Percentiles rank a stretch among this genome's conserved stretches.
These are phyloP conservation scores for Naja naja DNA, from an alignment of 2,113 vertebrate genomes.

Conservation along the genomic window DNA sequence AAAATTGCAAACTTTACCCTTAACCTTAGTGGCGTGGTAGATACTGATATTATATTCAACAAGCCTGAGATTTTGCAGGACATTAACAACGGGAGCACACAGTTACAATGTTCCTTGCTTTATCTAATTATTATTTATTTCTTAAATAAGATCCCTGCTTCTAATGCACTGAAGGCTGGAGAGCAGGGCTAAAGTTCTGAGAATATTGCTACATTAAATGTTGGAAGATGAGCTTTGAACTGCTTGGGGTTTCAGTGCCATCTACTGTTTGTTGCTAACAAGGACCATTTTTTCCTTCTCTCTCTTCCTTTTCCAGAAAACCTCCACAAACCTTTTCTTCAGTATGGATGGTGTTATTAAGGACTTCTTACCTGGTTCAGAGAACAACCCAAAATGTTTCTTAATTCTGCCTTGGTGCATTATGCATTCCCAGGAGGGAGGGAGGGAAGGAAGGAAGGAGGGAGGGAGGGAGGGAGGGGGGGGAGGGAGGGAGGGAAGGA, in stretches of 20 bases:
- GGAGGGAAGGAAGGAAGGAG: no score
- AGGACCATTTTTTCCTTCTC: neutral
- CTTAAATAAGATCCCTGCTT: neutral
- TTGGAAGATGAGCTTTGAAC: neutral
- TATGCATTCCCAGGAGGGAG: neutral
- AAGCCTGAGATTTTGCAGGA: neutral
- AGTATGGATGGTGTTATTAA: neutral
- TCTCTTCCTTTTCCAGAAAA: neutral
- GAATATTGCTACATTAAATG: neutral
- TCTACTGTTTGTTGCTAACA: neutral
- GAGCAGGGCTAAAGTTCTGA: neutral
- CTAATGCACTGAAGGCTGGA: neutral
- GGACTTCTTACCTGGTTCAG: neutral
- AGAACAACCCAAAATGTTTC: neutral
- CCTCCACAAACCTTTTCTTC: neutral
- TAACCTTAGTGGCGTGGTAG: neutral
- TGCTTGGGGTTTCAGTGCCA: neutral
- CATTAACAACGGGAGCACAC: neutral
- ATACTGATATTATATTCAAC: neutral
- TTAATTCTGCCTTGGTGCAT: neutral
- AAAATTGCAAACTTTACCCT: neutral
- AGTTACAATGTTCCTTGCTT: neutral
- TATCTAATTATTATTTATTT: neutral
- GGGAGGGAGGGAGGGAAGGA: no score
- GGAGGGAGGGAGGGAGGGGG: no score